Evolutionary conservation across 2,888 invertebrate genomes (phyloP).

Genomic region (Athrips mouffetella): DNA sequence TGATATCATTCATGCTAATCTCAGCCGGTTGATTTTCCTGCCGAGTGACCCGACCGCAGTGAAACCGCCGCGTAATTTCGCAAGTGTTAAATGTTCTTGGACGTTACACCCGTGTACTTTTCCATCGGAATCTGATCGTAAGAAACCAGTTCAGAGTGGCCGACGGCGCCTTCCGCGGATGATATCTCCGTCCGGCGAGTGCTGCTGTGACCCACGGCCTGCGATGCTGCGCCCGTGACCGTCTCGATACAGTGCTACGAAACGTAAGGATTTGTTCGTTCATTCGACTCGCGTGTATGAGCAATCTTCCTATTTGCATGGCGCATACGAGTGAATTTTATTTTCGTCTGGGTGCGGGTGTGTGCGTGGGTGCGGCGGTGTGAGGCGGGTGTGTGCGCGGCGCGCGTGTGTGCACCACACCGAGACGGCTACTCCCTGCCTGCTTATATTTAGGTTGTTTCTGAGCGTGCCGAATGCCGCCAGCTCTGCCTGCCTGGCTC

Average conservation of each 20-base stretch:
- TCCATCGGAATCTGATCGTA: slow-evolving; percentile 59
- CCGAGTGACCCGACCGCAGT: slow-evolving; percentile 64
- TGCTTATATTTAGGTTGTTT: slow-evolving; percentile 73
- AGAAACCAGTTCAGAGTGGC: slow-evolving; percentile 64
- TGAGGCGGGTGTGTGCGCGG: slow-evolving; percentile 46
- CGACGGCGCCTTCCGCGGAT: slow-evolving; percentile 60
- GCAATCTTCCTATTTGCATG: slow-evolving; percentile 75
- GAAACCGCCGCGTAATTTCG: slow-evolving; percentile 58
- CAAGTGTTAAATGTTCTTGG: slow-evolving; percentile 70
- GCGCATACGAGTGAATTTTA: slow-evolving; percentile 77
- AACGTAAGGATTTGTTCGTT: slow-evolving; percentile 75
- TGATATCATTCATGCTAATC: slow-evolving; percentile 73
- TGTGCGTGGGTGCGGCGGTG: slow-evolving; percentile 55
- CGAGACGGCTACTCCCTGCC: slow-evolving; percentile 68
- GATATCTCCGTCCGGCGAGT: slow-evolving; percentile 56
- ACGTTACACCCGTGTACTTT: slow-evolving; percentile 65
- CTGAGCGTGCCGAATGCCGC: slow-evolving; percentile 56
- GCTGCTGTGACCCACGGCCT: slow-evolving; percentile 64
- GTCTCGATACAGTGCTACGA: slow-evolving; percentile 74
- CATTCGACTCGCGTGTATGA: slow-evolving; percentile 61
- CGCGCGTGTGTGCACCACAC: slow-evolving; percentile 43
- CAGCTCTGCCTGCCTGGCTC: slow-evolving; percentile 39
- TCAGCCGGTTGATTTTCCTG: slow-evolving; percentile 69
- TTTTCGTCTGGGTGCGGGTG: slow-evolving; percentile 70
- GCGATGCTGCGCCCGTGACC: slow-evolving; percentile 76